A percentile compares a stretch with the other conserved stretches of the same genome.
Conservation (phyloP, 2,797 vertebrate species). For the Onychomys arenicola region DNA sequence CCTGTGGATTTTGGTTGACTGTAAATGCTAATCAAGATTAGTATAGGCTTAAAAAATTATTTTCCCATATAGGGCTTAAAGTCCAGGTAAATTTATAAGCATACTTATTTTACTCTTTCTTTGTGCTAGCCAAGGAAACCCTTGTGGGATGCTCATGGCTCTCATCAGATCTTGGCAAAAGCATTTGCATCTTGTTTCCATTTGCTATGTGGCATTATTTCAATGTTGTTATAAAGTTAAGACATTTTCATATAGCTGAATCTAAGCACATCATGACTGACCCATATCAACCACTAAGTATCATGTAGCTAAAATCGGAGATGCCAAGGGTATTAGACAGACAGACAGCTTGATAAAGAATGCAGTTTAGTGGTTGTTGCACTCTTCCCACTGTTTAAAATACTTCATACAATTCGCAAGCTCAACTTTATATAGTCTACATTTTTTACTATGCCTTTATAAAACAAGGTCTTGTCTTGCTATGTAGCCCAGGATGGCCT, state of each 20-base stretch:
- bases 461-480: neutral
- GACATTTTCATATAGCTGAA: neutral
- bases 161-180: neutral
- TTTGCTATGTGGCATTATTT: neutral
- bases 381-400: slow-evolving; percentile 19
- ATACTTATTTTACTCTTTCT: neutral
- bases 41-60: slow-evolving; percentile 12
- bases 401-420: neutral
- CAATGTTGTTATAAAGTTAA: neutral
- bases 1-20: slow-evolving; percentile 29
- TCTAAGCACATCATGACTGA: neutral
- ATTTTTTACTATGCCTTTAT: neutral
- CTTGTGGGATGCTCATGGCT: neutral
- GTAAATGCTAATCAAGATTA: slow-evolving; percentile 43
- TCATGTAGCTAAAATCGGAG: neutral
- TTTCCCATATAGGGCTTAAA: slow-evolving; percentile 17
- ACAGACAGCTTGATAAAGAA: neutral
- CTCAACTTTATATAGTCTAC: neutral
- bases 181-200: neutral
- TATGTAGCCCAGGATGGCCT: neutral
- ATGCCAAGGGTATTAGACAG: neutral
- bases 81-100: neutral
- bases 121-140: neutral
- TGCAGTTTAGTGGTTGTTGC: neutral
- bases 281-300: neutral